Conservation (phyloP, 64 coral and sea anemone genomes). For the Montipora foliosa region DNA sequence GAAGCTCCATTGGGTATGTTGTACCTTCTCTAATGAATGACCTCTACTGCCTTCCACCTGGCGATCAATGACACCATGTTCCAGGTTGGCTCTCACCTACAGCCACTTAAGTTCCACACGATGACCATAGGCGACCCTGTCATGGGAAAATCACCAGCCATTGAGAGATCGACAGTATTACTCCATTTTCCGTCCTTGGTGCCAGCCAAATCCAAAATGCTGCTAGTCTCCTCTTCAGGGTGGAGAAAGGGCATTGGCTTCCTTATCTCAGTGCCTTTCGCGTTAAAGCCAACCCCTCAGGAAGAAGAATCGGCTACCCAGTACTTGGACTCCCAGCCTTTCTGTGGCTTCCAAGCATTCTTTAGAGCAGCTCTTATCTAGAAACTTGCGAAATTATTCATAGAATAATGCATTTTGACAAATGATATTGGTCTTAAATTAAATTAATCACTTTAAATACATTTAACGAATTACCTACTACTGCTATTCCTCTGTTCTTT, state of each 20-base stretch:
- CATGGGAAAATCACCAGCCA: slow-evolving; percentile 29
- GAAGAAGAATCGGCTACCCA: neutral
- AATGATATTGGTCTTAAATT: no score
- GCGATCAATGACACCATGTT: neutral
- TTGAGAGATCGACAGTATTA: slow-evolving; percentile 42
- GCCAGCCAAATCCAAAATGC: slow-evolving; percentile 53
- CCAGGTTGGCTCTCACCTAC: no score
- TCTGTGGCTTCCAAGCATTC: neutral
- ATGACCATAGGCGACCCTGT: slow-evolving; percentile 4
- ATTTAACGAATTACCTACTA: no score
- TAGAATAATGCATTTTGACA: no score
- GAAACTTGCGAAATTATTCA: no score
- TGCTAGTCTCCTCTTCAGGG: slow-evolving; percentile 17
- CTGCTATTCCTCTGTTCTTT: no score
- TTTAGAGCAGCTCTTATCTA: neutral
- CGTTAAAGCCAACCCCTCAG: neutral
- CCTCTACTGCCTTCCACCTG: neutral
- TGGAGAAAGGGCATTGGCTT: slow-evolving; percentile 44
- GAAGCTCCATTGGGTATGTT: slow-evolving; percentile 24
- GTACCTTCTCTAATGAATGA: slow-evolving; percentile 17
- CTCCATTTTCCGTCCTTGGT: slow-evolving; percentile 29
- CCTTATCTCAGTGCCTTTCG: neutral
- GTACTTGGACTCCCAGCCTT: slow-evolving; percentile 2
- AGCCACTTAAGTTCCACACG: no score
- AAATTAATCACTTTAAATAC: no score